Evolutionary conservation across 2,888 invertebrate genomes (phyloP).

Genomic region (Eristalis tenax): DNA sequence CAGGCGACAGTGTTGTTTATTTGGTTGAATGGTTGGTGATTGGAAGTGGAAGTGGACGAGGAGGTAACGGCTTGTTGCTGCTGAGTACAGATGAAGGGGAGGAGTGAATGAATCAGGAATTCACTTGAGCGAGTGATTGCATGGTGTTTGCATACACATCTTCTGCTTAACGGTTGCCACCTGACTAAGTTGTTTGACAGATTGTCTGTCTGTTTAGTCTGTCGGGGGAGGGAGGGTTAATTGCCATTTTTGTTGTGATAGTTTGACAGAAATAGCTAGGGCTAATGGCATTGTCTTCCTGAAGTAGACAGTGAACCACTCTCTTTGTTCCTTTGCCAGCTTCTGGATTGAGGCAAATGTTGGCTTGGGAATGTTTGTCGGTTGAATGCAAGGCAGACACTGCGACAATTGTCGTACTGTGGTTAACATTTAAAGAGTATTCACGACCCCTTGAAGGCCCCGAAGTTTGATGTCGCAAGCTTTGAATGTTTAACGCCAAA

Average conservation of each 20-base stretch:
- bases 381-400: no score
- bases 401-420: no score
- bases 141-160: not conserved
- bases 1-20: conserved; percentile 31
- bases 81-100: not conserved
- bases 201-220: conserved; percentile 5
- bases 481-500: no score
- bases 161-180: not conserved
- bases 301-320: no score
- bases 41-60: not conserved
- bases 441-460: no score
- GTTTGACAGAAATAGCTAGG: no score
- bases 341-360: no score
- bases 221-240: not conserved
- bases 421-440: no score
- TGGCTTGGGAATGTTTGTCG: no score
- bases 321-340: no score
- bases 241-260: not conserved
- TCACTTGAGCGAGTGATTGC: conserved; percentile 5
- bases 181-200: not conserved
- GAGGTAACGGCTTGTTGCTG: not conserved
- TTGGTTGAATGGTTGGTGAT: conserved; percentile 34
- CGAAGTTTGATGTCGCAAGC: no score
- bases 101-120: conserved; percentile 21
- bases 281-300: no score